Conservation (phyloP, 2,888 invertebrate genomes). For the Lampropteryx suffumata region DNA sequence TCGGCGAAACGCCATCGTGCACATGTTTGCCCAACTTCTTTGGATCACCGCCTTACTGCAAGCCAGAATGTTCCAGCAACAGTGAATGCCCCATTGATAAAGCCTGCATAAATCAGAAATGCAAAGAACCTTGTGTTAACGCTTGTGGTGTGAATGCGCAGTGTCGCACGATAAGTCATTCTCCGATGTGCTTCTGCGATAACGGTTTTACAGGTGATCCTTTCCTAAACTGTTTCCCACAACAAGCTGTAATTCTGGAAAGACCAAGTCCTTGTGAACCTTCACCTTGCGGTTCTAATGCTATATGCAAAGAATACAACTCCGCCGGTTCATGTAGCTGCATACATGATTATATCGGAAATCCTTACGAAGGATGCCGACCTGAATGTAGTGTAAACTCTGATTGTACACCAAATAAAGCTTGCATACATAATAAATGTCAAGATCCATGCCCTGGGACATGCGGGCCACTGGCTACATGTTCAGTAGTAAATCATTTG, state of each 20-base stretch:
- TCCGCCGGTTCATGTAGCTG: slow-evolving; percentile 87
- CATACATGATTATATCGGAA: slow-evolving; percentile 87
- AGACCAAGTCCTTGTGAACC: slow-evolving; percentile 82
- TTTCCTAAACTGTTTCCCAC: slow-evolving; percentile 82
- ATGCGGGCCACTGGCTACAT: slow-evolving; percentile 88
- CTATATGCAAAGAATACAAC: slow-evolving; percentile 83
- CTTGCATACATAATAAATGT: slow-evolving; percentile 89
- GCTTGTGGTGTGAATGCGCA: slow-evolving; percentile 88
- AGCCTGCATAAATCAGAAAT: slow-evolving; percentile 86
- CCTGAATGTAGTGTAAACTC: slow-evolving; percentile 89
- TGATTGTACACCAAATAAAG: slow-evolving; percentile 87
- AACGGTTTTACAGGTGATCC: slow-evolving; percentile 87
- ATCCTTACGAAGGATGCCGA: slow-evolving; percentile 90
- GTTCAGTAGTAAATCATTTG: slow-evolving; percentile 87
- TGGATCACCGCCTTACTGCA: slow-evolving; percentile 90
- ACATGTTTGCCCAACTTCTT: slow-evolving; percentile 86
- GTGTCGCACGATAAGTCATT: slow-evolving; percentile 88
- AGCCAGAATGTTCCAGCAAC: slow-evolving; percentile 88
- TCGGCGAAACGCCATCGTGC: slow-evolving; percentile 85
- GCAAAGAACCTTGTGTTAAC: slow-evolving; percentile 85
- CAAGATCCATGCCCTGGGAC: slow-evolving; percentile 90
- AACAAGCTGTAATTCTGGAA: slow-evolving; percentile 66
- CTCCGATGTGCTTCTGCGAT: slow-evolving; percentile 88
- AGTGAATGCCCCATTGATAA: slow-evolving; percentile 85
- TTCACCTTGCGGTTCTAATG: slow-evolving; percentile 85